A percentile compares a stretch with the other conserved stretches of the same genome.
Conservation (phyloP, 2,888 invertebrate species). For the Lasioglossum pauxillum region DNA sequence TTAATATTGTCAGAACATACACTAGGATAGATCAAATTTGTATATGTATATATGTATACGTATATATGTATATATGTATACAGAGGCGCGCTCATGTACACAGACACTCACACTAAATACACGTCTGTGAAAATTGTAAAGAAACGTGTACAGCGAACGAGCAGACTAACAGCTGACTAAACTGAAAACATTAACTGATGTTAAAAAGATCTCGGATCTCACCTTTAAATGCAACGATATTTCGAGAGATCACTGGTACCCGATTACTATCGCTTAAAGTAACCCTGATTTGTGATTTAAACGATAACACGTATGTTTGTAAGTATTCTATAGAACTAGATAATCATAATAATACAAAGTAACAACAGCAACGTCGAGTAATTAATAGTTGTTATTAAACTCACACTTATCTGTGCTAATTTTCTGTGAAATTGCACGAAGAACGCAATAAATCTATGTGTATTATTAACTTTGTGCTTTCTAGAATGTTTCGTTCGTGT, state of each 20-base stretch:
- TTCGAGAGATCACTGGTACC: background rate
- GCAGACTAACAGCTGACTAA: background rate
- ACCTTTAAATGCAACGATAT: background rate
- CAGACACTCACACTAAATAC: conserved; percentile 1
- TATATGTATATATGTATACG: conserved; percentile 24
- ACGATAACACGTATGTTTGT: background rate
- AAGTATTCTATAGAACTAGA: background rate
- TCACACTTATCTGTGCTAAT: background rate
- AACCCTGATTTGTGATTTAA: background rate
- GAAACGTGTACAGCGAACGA: background rate
- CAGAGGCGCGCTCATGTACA: conserved; percentile 13
- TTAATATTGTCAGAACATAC: conserved; percentile 59
- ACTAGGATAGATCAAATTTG: conserved; percentile 42
- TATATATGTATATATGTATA: background rate
- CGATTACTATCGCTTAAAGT: background rate
- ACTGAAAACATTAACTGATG: background rate
- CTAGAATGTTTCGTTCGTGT: background rate
- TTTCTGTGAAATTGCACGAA: conserved; percentile 1
- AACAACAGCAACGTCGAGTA: background rate
- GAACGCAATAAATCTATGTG: background rate
- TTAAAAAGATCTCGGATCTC: background rate
- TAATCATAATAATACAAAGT: background rate
- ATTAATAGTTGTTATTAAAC: background rate
- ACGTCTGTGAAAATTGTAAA: background rate
- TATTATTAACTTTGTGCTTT: background rate